These are phyloP conservation scores for Steinernema hermaphroditum DNA, from an alignment of 2,888 invertebrate genomes.

Conservation along the genomic window DNA sequence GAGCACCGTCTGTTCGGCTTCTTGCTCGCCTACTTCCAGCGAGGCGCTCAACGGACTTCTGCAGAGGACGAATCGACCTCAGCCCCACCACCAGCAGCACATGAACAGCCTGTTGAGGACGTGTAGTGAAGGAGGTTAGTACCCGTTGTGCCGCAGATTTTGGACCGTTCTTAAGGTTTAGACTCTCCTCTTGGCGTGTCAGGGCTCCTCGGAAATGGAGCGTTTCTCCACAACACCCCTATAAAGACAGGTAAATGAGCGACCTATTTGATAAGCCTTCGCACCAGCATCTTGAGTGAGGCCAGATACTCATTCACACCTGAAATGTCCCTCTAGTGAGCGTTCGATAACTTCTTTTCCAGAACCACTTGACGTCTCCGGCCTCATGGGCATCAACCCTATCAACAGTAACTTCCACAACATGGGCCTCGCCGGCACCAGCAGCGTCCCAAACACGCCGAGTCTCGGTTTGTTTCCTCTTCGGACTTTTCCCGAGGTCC, in stretches of 20 bases:
- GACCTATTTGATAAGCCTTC: too few relatives aligned
- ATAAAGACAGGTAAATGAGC: constrained; percentile 9
- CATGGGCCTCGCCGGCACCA: constrained; percentile 25
- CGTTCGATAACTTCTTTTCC: too few relatives aligned
- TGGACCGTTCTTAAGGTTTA: constrained; percentile 7
- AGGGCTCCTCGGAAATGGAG: constrained; percentile 24
- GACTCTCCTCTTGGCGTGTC: constrained; percentile 27
- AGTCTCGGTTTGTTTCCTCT: neutral
- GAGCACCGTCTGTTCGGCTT: constrained; percentile 10
- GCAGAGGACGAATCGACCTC: neutral
- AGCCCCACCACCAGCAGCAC: constrained; percentile 23
- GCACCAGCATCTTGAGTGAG: too few relatives aligned
- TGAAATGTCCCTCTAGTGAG: too few relatives aligned
- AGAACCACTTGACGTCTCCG: constrained; percentile 34
- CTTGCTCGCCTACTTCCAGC: constrained; percentile 25
- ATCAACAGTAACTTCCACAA: constrained; percentile 33
- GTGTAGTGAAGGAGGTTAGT: constrained; percentile 24
- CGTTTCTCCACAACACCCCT: neutral
- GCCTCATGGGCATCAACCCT: constrained; percentile 33
- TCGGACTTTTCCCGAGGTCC: too few relatives aligned
- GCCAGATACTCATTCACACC: too few relatives aligned
- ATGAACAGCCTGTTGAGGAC: constrained; percentile 15
- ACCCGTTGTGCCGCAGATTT: neutral
- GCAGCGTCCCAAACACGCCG: constrained; percentile 11
- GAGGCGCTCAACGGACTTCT: constrained; percentile 14